Evolutionary conservation across 2,113 vertebrate species (phyloP).

Genomic region (Scomber japonicus): DNA sequence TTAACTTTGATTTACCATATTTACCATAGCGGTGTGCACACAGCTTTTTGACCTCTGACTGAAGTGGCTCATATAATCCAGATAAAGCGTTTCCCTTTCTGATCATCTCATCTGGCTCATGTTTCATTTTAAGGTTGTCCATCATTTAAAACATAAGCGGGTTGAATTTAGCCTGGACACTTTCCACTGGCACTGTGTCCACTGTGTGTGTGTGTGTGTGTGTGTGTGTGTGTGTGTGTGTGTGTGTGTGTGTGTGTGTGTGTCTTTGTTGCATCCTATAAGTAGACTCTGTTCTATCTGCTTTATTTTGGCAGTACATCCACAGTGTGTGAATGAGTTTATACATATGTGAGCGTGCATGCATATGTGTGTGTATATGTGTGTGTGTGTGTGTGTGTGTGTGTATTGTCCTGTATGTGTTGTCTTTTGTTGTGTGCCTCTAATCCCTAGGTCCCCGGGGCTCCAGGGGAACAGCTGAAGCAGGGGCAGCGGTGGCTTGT

Average conservation of each 20-base stretch:
- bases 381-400: slow-evolving; percentile 43
- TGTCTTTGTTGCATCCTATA: slow-evolving; percentile 18
- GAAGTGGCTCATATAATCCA: no score
- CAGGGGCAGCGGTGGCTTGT: slow-evolving; percentile 90
- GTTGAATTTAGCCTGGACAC: slow-evolving; percentile 37
- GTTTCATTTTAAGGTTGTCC: neutral
- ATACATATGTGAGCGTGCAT: slow-evolving; percentile 3
- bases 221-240: neutral
- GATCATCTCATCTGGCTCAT: neutral
- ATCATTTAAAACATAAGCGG: slow-evolving; percentile 39
- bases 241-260: no score
- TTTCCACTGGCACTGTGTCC: slow-evolving; percentile 3
- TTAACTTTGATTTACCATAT: no score
- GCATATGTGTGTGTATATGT: slow-evolving; percentile 26
- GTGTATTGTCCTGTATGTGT: slow-evolving; percentile 64
- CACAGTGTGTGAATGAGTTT: slow-evolving; percentile 24
- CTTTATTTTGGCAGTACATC: slow-evolving; percentile 25
- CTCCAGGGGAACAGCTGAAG: slow-evolving; percentile 94
- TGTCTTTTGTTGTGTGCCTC: slow-evolving; percentile 84
- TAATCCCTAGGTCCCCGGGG: slow-evolving; percentile 89
- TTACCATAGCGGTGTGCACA: no score
- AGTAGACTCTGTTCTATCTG: slow-evolving; percentile 31
- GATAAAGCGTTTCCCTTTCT: no score
- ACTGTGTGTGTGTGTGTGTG: neutral
- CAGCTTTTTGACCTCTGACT: no score